Percentiles rank a stretch among this genome's conserved stretches.
These are phyloP conservation scores for Pterocles orientalis DNA, from an alignment of 2,113 vertebrate genomes.

Conservation along the genomic window DNA sequence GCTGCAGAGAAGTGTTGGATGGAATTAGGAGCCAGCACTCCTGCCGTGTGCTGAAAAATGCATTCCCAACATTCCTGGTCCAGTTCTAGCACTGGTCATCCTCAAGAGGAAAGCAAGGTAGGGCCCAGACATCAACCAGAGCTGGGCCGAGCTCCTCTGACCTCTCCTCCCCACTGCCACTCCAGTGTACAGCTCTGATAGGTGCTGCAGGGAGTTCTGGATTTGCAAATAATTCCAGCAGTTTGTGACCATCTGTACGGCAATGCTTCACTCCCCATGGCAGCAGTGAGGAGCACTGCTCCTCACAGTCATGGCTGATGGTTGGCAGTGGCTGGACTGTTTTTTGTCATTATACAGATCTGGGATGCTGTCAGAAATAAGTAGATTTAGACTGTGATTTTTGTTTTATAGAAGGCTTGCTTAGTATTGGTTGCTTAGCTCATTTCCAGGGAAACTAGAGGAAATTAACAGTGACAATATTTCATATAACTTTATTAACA, in stretches of 20 bases:
- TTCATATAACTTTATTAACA: neutral
- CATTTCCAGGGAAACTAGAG: neutral
- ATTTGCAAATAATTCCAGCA: neutral
- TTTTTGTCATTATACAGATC: accelerated
- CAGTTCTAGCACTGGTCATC: accelerated
- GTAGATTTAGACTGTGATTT: neutral
- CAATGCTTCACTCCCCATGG: neutral
- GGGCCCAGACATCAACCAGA: accelerated
- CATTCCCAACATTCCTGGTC: neutral
- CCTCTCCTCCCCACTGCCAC: neutral
- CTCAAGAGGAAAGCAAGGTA: neutral
- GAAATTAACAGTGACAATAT: neutral
- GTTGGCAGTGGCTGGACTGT: neutral
- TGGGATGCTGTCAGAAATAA: neutral
- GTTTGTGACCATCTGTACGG: neutral
- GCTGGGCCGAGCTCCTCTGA: neutral
- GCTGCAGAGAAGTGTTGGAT: neutral
- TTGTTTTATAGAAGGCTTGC: neutral
- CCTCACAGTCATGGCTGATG: accelerated
- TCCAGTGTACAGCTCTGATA: neutral
- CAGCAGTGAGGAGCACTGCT: neutral
- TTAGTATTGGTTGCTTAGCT: neutral
- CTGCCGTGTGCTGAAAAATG: neutral
- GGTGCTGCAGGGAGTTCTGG: no score
- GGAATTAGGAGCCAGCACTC: neutral